These are phyloP conservation scores for Anthonomus grandis DNA, from an alignment of 1,140 invertebrate species.

Conservation along the genomic window DNA sequence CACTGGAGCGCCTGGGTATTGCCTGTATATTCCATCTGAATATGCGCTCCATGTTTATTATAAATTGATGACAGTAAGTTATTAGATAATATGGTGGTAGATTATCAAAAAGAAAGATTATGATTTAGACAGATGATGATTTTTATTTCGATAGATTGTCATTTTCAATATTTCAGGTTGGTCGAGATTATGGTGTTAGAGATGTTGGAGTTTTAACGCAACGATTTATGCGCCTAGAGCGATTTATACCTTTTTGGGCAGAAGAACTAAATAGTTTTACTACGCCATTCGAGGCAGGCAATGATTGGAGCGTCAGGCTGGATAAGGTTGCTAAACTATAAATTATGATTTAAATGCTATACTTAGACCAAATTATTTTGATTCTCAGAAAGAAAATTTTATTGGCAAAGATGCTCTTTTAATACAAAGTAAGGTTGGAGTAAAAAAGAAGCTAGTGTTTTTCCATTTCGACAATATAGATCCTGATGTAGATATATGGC, in stretches of 20 bases:
- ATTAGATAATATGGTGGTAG: too few relatives aligned
- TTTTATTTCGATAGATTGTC: not conserved
- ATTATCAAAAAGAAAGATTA: not conserved
- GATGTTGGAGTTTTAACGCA: constrained; percentile 76
- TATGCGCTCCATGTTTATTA: constrained; percentile 80
- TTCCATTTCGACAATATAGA: constrained; percentile 73
- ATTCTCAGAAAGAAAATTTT: constrained; percentile 61
- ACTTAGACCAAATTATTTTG: not conserved
- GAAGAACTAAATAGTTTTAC: constrained; percentile 71
- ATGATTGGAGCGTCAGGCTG: constrained; percentile 69
- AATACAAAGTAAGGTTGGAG: constrained; percentile 65
- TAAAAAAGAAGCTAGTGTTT: constrained; percentile 66
- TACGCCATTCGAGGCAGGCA: constrained; percentile 75
- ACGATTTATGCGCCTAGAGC: constrained; percentile 65
- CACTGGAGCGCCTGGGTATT: constrained; percentile 80
- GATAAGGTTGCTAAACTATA: constrained; percentile 44
- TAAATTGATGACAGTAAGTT: constrained; percentile 57
- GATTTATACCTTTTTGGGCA: constrained; percentile 62
- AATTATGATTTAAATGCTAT: not conserved
- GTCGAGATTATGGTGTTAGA: constrained; percentile 63
- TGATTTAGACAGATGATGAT: not conserved
- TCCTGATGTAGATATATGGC: constrained; percentile 70
- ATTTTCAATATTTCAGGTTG: constrained; percentile 48
- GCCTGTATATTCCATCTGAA: constrained; percentile 75
- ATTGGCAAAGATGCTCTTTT: constrained; percentile 71